phyloP scores from a whole-genome alignment of 2,888 invertebrate species.

The Therioaphis trifolii region DNA sequence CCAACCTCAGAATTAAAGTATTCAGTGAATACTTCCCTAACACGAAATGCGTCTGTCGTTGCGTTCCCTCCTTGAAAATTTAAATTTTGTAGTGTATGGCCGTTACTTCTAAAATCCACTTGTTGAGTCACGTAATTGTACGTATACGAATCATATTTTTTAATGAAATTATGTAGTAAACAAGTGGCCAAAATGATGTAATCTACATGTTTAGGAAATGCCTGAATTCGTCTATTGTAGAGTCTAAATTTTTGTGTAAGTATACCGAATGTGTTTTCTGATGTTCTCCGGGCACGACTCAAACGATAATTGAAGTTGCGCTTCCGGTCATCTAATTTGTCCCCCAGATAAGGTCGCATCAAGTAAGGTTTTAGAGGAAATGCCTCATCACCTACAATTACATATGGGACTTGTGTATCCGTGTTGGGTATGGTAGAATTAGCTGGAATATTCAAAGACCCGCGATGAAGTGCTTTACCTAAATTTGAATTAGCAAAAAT shows the following conservation, averaged over 20 bases:
- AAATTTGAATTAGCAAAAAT: slow-evolving; percentile 63
- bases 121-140: slow-evolving; percentile 18
- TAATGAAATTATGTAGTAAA: slow-evolving; percentile 48
- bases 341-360: slow-evolving; percentile 65
- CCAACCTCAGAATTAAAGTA: slow-evolving; percentile 47
- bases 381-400: too few relatives aligned
- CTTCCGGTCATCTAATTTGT: slow-evolving; percentile 30
- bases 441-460: slow-evolving; percentile 2
- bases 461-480: slow-evolving; percentile 60
- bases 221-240: slow-evolving; percentile 22
- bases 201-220: slow-evolving; percentile 35
- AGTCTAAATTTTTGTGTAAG: slow-evolving; percentile 31
- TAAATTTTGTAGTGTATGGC: slow-evolving; percentile 30
- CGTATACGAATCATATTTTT: slow-evolving; percentile 34
- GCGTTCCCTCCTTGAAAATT: slow-evolving; percentile 40
- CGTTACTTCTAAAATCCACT: background rate
- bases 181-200: slow-evolving; percentile 38
- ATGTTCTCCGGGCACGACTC: slow-evolving; percentile 45
- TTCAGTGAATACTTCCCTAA: slow-evolving; percentile 36
- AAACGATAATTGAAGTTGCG: slow-evolving; percentile 48
- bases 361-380: slow-evolving; percentile 65
- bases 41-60: slow-evolving; percentile 40
- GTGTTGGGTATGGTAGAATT: slow-evolving; percentile 29
- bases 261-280: slow-evolving; percentile 59
- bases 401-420: slow-evolving; percentile 37